Base-by-base conservation (phyloP, 2,113 vertebrate genomes). In the Coracopsis vasa region DNA sequence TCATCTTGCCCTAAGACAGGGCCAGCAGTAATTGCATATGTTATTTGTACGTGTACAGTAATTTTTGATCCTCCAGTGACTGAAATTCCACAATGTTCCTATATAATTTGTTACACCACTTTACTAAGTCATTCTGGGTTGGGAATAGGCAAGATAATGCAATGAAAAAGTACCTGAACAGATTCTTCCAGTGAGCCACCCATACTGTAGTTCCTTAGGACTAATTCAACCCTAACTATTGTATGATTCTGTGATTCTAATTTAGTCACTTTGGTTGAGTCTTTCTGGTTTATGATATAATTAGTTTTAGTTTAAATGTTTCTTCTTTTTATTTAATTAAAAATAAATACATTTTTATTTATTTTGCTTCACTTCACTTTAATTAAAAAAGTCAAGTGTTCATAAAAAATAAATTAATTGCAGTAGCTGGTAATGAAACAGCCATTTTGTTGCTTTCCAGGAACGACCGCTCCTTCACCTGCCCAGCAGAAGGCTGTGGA, bases 401-500 rank as follows among this genome's bases (percentile, higher is more conserved):
- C 7, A 9, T 85, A 25, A 89, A 74, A 75, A 72, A 27, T 29
- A 14, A 0, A 1, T 44, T 74, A 0, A 1, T 44, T 74, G 37
- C 50, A 44, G 37, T 31, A 42, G 42, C 42, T 69, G 54, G 50
- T 74, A 69, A 37, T 75, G 47, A 88, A 94, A 74, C 28, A 74
- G 73, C n/a, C 89, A 2, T 82, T 81, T 72, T 92, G 35, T 82
- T 95, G 85, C 58, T 90, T 95, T 73, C 16, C 92, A 99, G 99
- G 97, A 99, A 99, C 0, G 99, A 99, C 95, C 99, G 99, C 41
- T 99, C 99, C 87, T 99, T 99, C 97, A 98, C 98, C 92, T 99
- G 99, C 58, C 98, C 98, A 41, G 99, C 99, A 24, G 99, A 99
- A 97, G 99, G 99, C 81, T 99, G 99, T 97, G 99, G 99, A 58